Conservation (phyloP, 2,888 invertebrate genomes). For the Aleiodes testaceus region DNA sequence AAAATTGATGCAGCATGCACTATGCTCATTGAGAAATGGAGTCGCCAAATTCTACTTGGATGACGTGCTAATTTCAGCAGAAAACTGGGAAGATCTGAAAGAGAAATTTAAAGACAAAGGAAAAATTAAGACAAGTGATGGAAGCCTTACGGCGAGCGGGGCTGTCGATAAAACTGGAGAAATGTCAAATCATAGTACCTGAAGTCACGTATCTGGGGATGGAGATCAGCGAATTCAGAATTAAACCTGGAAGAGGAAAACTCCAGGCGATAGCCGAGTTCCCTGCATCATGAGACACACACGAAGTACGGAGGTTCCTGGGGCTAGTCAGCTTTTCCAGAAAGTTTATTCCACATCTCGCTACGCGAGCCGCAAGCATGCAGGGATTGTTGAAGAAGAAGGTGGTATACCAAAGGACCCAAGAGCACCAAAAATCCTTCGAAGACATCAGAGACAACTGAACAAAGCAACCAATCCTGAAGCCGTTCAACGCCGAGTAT, state of each 20-base stretch:
- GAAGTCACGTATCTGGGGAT: slow-evolving; percentile 61
- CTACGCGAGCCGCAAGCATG: slow-evolving; percentile 48
- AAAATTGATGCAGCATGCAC: slow-evolving; percentile 13
- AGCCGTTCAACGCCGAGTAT: slow-evolving; percentile 22
- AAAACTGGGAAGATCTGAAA: slow-evolving; percentile 53
- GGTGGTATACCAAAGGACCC: slow-evolving; percentile 37
- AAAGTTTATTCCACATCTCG: slow-evolving; percentile 54
- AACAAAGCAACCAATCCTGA: slow-evolving; percentile 43
- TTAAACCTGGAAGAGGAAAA: slow-evolving; percentile 58
- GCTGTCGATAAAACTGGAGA: slow-evolving; percentile 60
- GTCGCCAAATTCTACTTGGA: slow-evolving; percentile 30
- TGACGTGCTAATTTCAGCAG: slow-evolving; percentile 32
- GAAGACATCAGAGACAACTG: slow-evolving; percentile 37
- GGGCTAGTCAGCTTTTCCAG: slow-evolving; percentile 58
- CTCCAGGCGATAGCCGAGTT: slow-evolving; percentile 57
- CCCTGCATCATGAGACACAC: slow-evolving; percentile 56
- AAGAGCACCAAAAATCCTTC: slow-evolving; percentile 38
- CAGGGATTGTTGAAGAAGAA: slow-evolving; percentile 45
- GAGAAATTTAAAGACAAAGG: too few relatives aligned
- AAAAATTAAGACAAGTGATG: neutral
- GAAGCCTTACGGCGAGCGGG: slow-evolving; percentile 15
- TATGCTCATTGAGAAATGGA: slow-evolving; percentile 16
- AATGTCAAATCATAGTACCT: slow-evolving; percentile 57
- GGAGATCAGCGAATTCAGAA: slow-evolving; percentile 55
- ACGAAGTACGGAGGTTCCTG: slow-evolving; percentile 59